Percentiles rank a stretch among this genome's conserved stretches.
Evolutionary conservation across 2,113 vertebrate species (phyloP).

Genomic region (Rousettus leschenaultii): DNA sequence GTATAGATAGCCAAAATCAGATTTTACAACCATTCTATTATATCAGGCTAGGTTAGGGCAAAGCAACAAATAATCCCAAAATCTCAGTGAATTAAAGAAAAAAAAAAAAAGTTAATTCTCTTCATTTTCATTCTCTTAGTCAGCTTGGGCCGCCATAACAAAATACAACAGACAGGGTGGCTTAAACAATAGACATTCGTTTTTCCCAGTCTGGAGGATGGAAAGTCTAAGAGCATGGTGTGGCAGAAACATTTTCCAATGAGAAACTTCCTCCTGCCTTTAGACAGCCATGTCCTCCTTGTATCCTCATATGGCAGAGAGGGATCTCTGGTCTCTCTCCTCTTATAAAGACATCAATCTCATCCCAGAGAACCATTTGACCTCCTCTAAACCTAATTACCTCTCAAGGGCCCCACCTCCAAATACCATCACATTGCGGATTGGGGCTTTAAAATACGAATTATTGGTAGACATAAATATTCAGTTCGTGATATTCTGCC

Average conservation of each 20-base stretch:
- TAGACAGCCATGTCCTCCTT: not conserved
- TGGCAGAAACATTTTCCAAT: not conserved
- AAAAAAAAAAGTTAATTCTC: not conserved
- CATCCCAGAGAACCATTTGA: not conserved
- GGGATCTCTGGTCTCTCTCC: not conserved
- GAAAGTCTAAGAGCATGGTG: not conserved
- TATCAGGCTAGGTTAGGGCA: not conserved
- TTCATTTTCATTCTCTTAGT: not conserved
- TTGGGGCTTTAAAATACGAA: not conserved
- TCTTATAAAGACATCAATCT: not conserved
- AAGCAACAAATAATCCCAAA: not conserved
- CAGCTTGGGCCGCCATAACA: not conserved
- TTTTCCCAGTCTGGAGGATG: not conserved
- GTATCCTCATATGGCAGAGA: not conserved
- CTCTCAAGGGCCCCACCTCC: no score
- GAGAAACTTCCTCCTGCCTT: not conserved
- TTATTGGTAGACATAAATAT: not conserved
- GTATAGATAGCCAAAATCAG: not conserved
- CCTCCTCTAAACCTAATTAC: not conserved
- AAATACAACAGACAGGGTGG: not conserved
- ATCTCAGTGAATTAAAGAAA: not conserved
- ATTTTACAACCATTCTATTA: not conserved
- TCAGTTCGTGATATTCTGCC: not conserved
- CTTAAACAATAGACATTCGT: not conserved
- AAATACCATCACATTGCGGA: not conserved